These are phyloP conservation scores for Autographa gamma DNA, from an alignment of 2,888 invertebrate genomes.

Conservation along the genomic window DNA sequence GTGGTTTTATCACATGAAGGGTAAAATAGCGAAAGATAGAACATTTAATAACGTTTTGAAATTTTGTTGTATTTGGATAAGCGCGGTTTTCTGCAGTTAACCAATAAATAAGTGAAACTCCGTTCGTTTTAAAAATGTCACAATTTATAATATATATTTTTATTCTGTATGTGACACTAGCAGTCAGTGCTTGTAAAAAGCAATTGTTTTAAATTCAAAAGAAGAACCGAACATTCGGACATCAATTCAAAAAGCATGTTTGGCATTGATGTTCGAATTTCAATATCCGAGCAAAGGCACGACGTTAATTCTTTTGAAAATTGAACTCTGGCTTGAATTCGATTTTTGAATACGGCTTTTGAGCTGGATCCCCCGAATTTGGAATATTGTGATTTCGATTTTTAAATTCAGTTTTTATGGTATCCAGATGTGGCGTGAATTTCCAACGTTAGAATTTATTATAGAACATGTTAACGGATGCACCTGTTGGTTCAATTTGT, in stretches of 20 bases:
- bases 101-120: too few relatives aligned
- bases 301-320: not conserved
- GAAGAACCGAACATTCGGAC: not conserved
- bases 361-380: not conserved
- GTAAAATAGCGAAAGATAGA: too few relatives aligned
- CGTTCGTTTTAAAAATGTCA: too few relatives aligned
- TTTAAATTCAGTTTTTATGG: not conserved
- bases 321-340: not conserved
- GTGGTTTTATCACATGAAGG: too few relatives aligned
- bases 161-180: not conserved
- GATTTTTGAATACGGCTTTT: conserved; percentile 1
- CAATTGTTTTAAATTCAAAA: not conserved
- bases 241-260: not conserved
- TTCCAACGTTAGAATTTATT: not conserved
- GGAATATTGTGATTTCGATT: not conserved
- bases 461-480: not conserved
- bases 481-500: not conserved
- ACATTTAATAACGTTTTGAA: too few relatives aligned
- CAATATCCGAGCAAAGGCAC: conserved; percentile 1
- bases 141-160: too few relatives aligned
- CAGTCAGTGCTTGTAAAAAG: not conserved
- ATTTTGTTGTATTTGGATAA: too few relatives aligned
- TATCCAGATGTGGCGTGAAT: not conserved
- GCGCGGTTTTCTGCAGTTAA: too few relatives aligned
- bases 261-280: not conserved